These are phyloP conservation scores for Oscheius sp. DNA, from an alignment of 2,888 invertebrate species.

Conservation along the genomic window DNA sequence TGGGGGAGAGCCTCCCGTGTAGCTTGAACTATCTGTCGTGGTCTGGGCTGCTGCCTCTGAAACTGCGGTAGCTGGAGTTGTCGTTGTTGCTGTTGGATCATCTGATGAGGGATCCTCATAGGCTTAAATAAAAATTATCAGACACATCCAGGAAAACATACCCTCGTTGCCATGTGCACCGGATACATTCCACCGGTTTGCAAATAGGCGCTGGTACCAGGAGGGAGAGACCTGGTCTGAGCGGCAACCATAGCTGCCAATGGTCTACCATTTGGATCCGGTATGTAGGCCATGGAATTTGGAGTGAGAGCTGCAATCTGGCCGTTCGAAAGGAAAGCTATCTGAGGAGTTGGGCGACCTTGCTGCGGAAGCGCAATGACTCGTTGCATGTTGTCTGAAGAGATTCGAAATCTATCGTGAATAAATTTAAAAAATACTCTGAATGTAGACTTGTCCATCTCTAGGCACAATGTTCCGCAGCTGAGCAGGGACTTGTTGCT, in stretches of 20 bases:
- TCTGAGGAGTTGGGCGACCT: not conserved
- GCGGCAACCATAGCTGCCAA: too few relatives aligned
- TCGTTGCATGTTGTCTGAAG: too few relatives aligned
- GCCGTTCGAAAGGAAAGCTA: not conserved
- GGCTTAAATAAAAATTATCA: too few relatives aligned
- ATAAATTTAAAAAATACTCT: too few relatives aligned
- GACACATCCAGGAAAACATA: too few relatives aligned
- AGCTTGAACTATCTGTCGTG: not conserved
- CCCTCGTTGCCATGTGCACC: too few relatives aligned
- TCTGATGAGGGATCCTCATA: too few relatives aligned
- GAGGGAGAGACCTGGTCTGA: too few relatives aligned
- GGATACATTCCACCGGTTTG: too few relatives aligned
- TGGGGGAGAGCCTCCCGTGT: not conserved
- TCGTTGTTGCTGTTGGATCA: not conserved
- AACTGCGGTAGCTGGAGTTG: not conserved
- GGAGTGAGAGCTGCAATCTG: not conserved
- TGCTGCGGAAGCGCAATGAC: too few relatives aligned
- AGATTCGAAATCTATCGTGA: too few relatives aligned
- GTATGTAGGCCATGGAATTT: not conserved
- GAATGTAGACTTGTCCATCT: not conserved
- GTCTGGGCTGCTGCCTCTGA: not conserved
- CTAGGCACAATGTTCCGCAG: not conserved
- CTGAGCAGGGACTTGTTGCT: not conserved
- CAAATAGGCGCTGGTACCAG: too few relatives aligned
- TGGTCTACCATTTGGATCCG: not conserved